Base-by-base conservation (phyloP, 2,113 vertebrate species). In the Oryzias javanicus region DNA sequence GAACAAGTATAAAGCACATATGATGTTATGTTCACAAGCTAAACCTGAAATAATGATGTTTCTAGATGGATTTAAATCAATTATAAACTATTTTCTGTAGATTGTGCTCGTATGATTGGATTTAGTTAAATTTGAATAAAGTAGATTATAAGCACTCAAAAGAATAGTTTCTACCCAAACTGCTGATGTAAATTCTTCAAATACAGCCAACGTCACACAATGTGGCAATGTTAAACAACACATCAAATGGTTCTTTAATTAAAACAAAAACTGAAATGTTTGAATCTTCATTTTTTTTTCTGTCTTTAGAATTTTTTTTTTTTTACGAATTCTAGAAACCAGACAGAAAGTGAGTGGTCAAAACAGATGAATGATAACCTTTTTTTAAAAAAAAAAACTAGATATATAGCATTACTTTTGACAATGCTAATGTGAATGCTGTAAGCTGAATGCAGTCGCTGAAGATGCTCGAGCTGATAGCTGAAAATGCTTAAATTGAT, bases 41-140 rank as follows among this genome's bases (percentile, higher is more conserved):
- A 35, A 66, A 66, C 62, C 45, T 52, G 67, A 47, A 75, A 55
- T 51, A 6, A 3, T 47, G 49, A 42, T 14, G 45, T 5, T 49
- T 49, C 16, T 29, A 65, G 50, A 18, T 66, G 42, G 19, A 29
- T 77, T 75, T 69, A 49, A 86, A 71, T 67, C 49, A 82, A 79
- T 72, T 42, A 78, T 29, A 56, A 41, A 76, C 61, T 69, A 70
- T 79, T 74, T 56, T 62, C 42, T 44, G 42, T 44, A n/a, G 20
- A 60, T 17, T 22, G 55, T 35, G 45, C 17, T 40, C 42, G 50
- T 63, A 29, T 55, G 71, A 64, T 60, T 47, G 27, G 27, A 29
- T 59, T 60, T 60, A 60, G 55, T 35, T 27, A 4, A 27, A 27
- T 27, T 35, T 35, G 10, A 35, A 35, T 12, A 35, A 50, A 47